These are phyloP conservation scores for Oryctolagus cuniculus DNA, from an alignment of 2,113 vertebrate genomes.

Conservation along the genomic window mOryCun1.1 NC_091450.1:21801501-21802000, in stretches of 20 bases:
- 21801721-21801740: background rate
- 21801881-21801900: background rate
- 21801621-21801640: background rate
- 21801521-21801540: too few relatives aligned
- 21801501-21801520: too few relatives aligned
- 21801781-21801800: background rate
- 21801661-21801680: background rate
- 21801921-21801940: background rate
- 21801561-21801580: background rate
- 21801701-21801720: too few relatives aligned
- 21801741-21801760: background rate
- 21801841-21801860: background rate
- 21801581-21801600: too few relatives aligned
- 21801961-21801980: too few relatives aligned
- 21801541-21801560: background rate
- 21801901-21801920: background rate
- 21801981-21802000: too few relatives aligned
- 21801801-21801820: slow-evolving; percentile 58
- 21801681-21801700: background rate
- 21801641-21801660: too few relatives aligned
- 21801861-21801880: background rate
- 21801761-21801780: background rate
- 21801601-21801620: background rate
- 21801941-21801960: background rate
- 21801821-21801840: fast-evolving